Evolutionary conservation across 2,113 vertebrate species (phyloP).

Genomic region (Strix uralensis): DNA sequence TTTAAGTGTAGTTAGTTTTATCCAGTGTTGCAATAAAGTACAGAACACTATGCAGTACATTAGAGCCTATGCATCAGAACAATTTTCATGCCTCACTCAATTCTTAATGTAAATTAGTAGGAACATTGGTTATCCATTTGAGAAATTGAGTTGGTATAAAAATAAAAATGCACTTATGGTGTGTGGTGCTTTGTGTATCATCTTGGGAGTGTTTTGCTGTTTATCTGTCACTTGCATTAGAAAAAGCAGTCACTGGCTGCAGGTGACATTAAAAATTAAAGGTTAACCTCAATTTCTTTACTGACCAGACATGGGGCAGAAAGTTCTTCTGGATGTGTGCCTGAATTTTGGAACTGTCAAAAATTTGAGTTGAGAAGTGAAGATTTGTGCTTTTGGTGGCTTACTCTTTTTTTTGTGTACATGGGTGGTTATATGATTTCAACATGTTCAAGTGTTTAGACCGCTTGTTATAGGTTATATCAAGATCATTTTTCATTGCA

Average conservation of each 20-base stretch:
- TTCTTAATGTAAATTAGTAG: constrained; percentile 84
- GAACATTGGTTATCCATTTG: constrained; percentile 89
- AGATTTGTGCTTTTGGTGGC: not conserved
- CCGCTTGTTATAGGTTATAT: not conserved
- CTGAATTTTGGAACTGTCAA: constrained; percentile 64
- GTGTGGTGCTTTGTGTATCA: constrained; percentile 76
- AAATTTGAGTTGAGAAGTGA: constrained; percentile 22
- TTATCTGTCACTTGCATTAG: constrained; percentile 85
- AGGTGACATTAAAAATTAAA: constrained; percentile 90
- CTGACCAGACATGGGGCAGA: constrained; percentile 76
- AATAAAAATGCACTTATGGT: constrained; percentile 84
- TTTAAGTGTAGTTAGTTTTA: constrained; percentile 41
- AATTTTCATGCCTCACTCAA: constrained; percentile 86
- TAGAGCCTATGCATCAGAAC: constrained; percentile 72
- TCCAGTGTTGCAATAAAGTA: constrained; percentile 27
- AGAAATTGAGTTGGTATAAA: constrained; percentile 86
- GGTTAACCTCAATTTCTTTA: constrained; percentile 80
- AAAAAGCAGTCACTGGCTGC: constrained; percentile 78
- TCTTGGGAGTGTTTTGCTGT: constrained; percentile 79
- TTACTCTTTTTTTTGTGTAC: not conserved
- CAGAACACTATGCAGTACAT: constrained; percentile 48
- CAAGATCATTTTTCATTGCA: not conserved
- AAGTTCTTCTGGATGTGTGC: constrained; percentile 69
- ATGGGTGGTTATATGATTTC: not conserved
- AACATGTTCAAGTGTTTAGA: not conserved